Base-by-base conservation (phyloP, 2,888 invertebrate genomes). In the Xanthia togata region DNA sequence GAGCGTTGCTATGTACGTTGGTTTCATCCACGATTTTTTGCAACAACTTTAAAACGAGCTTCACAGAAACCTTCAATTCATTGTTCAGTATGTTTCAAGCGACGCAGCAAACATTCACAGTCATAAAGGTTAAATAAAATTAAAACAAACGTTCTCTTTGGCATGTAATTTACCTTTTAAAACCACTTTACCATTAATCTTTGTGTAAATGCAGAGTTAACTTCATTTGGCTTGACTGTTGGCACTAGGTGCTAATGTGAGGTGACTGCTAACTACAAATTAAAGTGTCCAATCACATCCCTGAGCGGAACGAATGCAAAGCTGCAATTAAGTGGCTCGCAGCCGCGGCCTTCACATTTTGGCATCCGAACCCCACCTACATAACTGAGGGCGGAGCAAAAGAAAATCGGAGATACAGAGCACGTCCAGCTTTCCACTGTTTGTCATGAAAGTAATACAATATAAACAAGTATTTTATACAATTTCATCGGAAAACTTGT, bases 271-370 rank as follows among this genome's bases (percentile, higher is more conserved):
- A 85, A 81, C 76, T 88, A 84, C 88, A 87, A 90, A 90, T 86
- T 86, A 88, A 88, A 71, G 70, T 83, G 79, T 83, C 79, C 81
- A 73, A 89, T 82, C 87, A 82, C 79, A 77, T 75, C 69, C 60
- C 57, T 67, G 73, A 74, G 65, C 69, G 76, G 74, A 75, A 76
- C 76, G 68, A 87, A 78, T 79, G 80, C 73, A 70, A 76, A 78
- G 82, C 78, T 82, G 81, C 86, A 87, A 85, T 84, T 88, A 88
- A 89, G 86, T 81, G 77, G 84, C 88, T 87, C 78, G 73, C 85
- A 84, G 76, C 83, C 85, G 83, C 86, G 70, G 59, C 70, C 72
- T 63, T 70, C 53, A 73, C 82, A 76, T 84, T 70, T 69, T 73
- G 72, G 70, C 68, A 79, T 82, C 78, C 78, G 76, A 76, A 83